Evolutionary conservation across 1,140 invertebrate species (phyloP).

Genomic region (Aplysia californica): DNA sequence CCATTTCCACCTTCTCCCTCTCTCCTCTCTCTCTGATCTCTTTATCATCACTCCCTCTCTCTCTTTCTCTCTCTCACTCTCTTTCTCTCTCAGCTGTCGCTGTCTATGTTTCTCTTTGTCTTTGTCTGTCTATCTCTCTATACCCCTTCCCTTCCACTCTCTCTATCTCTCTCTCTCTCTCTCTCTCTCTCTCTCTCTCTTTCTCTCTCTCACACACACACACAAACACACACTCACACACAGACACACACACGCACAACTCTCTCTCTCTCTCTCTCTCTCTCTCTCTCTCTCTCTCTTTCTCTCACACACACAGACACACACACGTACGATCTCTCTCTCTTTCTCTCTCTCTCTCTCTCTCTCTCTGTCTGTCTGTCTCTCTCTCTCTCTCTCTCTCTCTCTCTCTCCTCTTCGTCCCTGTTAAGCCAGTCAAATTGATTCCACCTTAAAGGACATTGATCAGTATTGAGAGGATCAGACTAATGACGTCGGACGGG

Average conservation of each 20-base stretch:
- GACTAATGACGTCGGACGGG: too few species aligned
- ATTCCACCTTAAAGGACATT: too few species aligned
- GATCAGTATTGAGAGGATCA: too few species aligned
- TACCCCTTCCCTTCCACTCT: too few species aligned
- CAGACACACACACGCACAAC: too few species aligned
- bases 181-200: not conserved
- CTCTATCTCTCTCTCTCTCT: too few species aligned
- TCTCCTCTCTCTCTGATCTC: not conserved
- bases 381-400: conserved; percentile 1
- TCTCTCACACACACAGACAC: too few species aligned
- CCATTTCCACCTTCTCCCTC: too few species aligned
- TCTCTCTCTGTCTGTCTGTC: not conserved
- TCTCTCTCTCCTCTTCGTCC: not conserved
- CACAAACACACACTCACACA: too few species aligned
- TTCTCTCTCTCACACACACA: not conserved
- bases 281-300: not conserved
- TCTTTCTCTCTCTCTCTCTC: not conserved
- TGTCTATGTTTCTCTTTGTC: not conserved
- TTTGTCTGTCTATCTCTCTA: not conserved
- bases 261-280: not conserved
- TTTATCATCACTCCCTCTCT: not conserved
- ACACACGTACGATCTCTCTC: too few species aligned
- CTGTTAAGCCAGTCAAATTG: too few species aligned
- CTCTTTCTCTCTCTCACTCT: conserved; percentile 4
- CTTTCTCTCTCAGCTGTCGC: not conserved